Evolutionary conservation across 1,140 invertebrate genomes (phyloP), one percentile per base, ranked within the genome.

Genomic region (Chionoecetes opilio): DNA sequence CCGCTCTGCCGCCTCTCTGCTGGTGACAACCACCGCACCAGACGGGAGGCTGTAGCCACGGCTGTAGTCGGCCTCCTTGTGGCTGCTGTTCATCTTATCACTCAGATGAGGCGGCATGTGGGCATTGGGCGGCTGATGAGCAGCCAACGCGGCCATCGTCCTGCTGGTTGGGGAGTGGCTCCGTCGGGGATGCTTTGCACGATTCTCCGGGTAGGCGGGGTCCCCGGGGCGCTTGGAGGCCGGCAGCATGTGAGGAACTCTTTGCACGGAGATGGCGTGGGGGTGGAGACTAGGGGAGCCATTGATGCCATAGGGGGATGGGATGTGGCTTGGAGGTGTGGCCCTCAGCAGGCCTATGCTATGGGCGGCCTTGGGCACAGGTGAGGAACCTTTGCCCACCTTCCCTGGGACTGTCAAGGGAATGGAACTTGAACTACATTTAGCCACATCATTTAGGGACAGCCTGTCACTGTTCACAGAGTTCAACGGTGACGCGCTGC

Each of bases 211-310:
- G 90, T 95, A 95, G 26, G 53, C 26, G 35, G 94, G 94, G 90
- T 95, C 94, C 3, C 90, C 94, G 31, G 94, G 75, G 31, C 94
- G 82, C 84, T 95, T 95, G 37, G 90, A n/a, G 3, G 94, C 35
- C 5, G 91, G 41, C 46, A 95, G 82, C 35, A 92, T 31, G 46
- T 92, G 94, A 26, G 84, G 35, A 21, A n/a, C 32, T 38, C 90
- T 82, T 5, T 41, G 9, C 8, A 87, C 32, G 29, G 90, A 32
- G 41, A 31, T 87, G 29, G 94, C 86, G 21, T 63, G 5, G 21
- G 90, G 31, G 26, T 87, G 41, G 63, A 88, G 94, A 87, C 94
- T 92, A 92, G 94, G 91, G n/a, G 94, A 38, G 63, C 82, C 91
- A 75, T 92, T 95, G 35, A 95, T 38, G 41, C 94, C 82, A 92